phyloP scores from a whole-genome alignment of 2,113 vertebrate genomes.

The Crocuta crocuta region DNA sequence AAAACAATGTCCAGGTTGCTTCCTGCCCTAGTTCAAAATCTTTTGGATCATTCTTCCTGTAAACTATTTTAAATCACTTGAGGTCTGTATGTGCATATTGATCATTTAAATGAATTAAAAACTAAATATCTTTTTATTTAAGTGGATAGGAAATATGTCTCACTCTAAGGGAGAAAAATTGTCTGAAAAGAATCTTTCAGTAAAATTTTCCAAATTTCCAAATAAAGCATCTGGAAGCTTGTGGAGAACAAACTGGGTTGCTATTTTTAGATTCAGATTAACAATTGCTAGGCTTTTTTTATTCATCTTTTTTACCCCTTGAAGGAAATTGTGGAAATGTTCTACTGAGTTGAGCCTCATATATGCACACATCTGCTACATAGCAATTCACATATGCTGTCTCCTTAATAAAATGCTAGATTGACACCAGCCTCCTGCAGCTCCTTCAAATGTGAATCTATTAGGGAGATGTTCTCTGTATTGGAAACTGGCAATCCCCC shows the following conservation, averaged over 20 bases:
- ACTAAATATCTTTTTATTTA: not conserved
- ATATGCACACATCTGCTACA: constrained; percentile 76
- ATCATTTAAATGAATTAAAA: not conserved
- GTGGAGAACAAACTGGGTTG: constrained; percentile 45
- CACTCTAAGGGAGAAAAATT: not conserved
- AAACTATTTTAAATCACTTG: not conserved
- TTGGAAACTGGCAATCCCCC: constrained; percentile 45
- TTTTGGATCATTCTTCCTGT: not conserved
- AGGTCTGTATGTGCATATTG: not conserved
- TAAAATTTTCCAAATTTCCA: constrained; percentile 30
- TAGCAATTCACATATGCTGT: constrained; percentile 79
- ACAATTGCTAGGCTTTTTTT: constrained; percentile 43
- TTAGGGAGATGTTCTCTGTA: constrained; percentile 45
- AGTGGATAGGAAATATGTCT: not conserved
- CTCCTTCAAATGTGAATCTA: constrained; percentile 73
- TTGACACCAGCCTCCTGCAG: constrained; percentile 73
- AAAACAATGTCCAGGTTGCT: not conserved
- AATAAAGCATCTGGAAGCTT: constrained; percentile 4
- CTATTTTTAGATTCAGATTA: constrained; percentile 53
- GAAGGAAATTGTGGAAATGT: constrained; percentile 70
- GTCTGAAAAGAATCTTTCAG: constrained; percentile 10
- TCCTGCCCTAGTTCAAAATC: not conserved
- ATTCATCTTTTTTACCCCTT: constrained; percentile 48
- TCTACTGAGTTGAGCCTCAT: constrained; percentile 54
- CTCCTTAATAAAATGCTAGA: constrained; percentile 83